Percentiles rank a stretch among this genome's conserved stretches.
Evolutionary conservation across 1,140 invertebrate species (phyloP).

Genomic region (Lasaia peninsularis): DNA sequence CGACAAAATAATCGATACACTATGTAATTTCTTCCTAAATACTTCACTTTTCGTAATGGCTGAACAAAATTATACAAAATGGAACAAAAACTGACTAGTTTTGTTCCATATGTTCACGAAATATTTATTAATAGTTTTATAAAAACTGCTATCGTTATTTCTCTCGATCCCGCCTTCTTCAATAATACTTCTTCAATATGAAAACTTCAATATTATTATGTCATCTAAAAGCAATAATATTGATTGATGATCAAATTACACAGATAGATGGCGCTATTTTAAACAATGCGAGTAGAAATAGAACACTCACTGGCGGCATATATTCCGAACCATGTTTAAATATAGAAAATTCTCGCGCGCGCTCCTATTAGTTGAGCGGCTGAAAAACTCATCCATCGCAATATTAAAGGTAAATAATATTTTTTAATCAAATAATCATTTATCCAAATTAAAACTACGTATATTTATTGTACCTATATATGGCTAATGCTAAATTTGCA

Average conservation of each 20-base stretch:
- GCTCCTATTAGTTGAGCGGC: not conserved
- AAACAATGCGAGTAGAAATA: conserved; percentile 28
- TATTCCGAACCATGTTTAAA: conserved; percentile 26
- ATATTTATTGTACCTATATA: not conserved
- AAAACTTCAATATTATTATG: no score
- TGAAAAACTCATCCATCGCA: not conserved
- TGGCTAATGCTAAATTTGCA: not conserved
- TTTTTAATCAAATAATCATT: not conserved
- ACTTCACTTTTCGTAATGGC: no score
- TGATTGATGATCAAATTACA: not conserved
- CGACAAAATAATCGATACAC: no score
- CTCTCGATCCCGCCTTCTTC: no score
- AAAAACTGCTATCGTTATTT: no score
- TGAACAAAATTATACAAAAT: no score
- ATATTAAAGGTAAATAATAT: conserved; percentile 13
- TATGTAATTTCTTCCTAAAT: no score
- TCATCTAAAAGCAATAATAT: not conserved
- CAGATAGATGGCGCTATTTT: conserved; percentile 30
- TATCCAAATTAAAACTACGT: no score
- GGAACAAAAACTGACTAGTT: no score
- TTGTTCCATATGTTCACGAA: no score
- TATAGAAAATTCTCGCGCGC: conserved; percentile 29
- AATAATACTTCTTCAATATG: no score
- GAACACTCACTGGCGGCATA: conserved; percentile 22
- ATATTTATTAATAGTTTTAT: no score